phyloP scores from a whole-genome alignment of 2,888 invertebrate species.

The Drosophila robusta region DNA sequence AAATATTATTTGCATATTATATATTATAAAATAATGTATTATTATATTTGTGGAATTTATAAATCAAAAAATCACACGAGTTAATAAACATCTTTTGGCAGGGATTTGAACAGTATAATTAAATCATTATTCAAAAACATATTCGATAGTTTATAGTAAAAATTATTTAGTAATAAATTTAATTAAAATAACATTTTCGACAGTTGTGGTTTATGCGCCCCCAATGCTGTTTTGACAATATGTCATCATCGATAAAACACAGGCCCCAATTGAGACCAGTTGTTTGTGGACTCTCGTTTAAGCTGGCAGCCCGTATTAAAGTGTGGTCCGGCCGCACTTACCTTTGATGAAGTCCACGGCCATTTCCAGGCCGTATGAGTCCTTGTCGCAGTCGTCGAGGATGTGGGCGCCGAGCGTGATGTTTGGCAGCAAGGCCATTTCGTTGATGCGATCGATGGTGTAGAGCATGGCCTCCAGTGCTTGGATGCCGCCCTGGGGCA shows the following conservation, averaged over 20 bases:
- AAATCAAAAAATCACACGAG: too few relatives aligned
- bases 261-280: neutral
- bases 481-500: constrained; percentile 95
- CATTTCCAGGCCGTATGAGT: constrained; percentile 96
- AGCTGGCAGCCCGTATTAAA: neutral
- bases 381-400: constrained; percentile 96
- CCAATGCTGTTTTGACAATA: too few relatives aligned
- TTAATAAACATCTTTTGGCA: too few relatives aligned
- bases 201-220: neutral
- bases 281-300: neutral
- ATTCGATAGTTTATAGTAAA: too few relatives aligned
- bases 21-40: too few relatives aligned
- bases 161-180: too few relatives aligned
- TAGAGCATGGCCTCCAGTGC: constrained; percentile 95
- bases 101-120: too few relatives aligned
- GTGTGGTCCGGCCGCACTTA: constrained; percentile 83
- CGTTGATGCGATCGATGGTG: constrained; percentile 91
- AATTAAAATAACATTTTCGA: neutral
- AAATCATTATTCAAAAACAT: too few relatives aligned
- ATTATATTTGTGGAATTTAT: too few relatives aligned
- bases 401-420: constrained; percentile 93
- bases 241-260: neutral
- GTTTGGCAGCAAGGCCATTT: constrained; percentile 88
- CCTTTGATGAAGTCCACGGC: constrained; percentile 97
- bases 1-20: too few relatives aligned